Conservation (phyloP, 2,113 vertebrate genomes). For the Hucho hucho region DNA sequence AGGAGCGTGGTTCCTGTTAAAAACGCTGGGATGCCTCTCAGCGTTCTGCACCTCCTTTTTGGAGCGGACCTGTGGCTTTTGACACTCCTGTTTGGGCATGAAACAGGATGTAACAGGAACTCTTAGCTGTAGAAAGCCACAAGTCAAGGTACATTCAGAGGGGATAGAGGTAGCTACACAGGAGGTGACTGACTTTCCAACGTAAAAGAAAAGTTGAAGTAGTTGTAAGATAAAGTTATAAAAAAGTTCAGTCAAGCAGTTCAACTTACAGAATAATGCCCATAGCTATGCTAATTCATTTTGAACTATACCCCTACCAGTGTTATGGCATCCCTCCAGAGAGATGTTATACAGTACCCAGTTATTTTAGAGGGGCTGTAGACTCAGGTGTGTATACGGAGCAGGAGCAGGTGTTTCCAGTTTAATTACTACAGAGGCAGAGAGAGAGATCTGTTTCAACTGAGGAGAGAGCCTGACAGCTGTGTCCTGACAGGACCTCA, state of each 20-base stretch:
- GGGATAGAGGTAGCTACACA: background rate
- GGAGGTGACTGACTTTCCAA: too few species aligned
- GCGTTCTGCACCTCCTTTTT: background rate
- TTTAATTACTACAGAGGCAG: slow-evolving; percentile 61
- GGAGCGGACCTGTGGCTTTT: background rate
- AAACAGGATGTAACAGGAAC: too few species aligned
- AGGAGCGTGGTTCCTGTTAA: slow-evolving; percentile 39
- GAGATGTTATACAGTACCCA: background rate
- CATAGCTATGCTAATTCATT: background rate
- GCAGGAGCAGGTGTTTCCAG: slow-evolving; percentile 57
- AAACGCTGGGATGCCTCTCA: slow-evolving; percentile 29
- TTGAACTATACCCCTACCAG: background rate
- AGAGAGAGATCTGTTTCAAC: slow-evolving; percentile 46
- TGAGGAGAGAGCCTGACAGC: slow-evolving; percentile 60
- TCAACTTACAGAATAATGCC: background rate
- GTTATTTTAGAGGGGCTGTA: background rate
- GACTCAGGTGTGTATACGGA: slow-evolving; percentile 53
- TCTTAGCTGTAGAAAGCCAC: background rate
- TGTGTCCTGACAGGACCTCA: slow-evolving; percentile 48
- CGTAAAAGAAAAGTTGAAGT: too few species aligned
- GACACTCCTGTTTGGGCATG: too few species aligned
- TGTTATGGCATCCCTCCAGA: background rate
- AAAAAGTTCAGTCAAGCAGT: too few species aligned
- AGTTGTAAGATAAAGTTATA: too few species aligned
- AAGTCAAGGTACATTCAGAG: background rate